Evolutionary conservation across 37 sponge, comb jelly and placozoan genomes (phyloP), one percentile per base, ranked within the genome.

Genomic region (Tethya wilhelma): DNA sequence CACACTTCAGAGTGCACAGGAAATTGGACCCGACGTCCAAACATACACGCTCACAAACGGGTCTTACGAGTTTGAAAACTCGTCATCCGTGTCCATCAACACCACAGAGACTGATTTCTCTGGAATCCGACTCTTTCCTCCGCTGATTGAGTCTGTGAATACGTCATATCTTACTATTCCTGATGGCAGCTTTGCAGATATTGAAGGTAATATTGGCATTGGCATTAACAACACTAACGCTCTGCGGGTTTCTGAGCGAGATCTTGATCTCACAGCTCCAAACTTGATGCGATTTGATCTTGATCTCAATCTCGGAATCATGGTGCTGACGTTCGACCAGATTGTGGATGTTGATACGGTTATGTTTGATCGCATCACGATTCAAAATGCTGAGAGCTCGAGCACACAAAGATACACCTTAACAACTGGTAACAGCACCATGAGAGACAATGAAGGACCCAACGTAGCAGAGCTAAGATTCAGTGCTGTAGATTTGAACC

Each of bases 51-150:
- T 93, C n/a, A 93, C 83, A 37, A 78, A 78, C 42, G 90, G 84
- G 32, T 38, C 31, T n/a, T 90, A 58, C 26, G 46, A 71, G 0
- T 44, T 74, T 1, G 57, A 38, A 26, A 72, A 82, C 42, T 64
- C 90, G 9, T 78, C 81, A 19, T 65, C 66, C 40, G 53, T 93
- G 9, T 69, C 12, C 4, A 57, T 93, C 62, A 90, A 78, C 36
- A 82, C 73, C 42, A 93, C 87, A 38, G 94, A 86, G 23, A 40
- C 45, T 28, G 94, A 93, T 59, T 89, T 90, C 83, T 77, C 90
- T 23, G 82, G 75, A 59, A 86, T 93, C 20, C 44, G 87, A 44
- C 60, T 91, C 33, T 30, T 49, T 20, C 64, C 84, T 31, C 91
- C 95, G 41, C 72, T 94, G 31, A 55, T 90, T 22, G 87, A 87